A percentile compares a stretch with the other conserved stretches of the same genome.
These are phyloP conservation scores for Peromyscus leucopus DNA, from an alignment of 2,113 vertebrate genomes.

Conservation along the genomic window DNA sequence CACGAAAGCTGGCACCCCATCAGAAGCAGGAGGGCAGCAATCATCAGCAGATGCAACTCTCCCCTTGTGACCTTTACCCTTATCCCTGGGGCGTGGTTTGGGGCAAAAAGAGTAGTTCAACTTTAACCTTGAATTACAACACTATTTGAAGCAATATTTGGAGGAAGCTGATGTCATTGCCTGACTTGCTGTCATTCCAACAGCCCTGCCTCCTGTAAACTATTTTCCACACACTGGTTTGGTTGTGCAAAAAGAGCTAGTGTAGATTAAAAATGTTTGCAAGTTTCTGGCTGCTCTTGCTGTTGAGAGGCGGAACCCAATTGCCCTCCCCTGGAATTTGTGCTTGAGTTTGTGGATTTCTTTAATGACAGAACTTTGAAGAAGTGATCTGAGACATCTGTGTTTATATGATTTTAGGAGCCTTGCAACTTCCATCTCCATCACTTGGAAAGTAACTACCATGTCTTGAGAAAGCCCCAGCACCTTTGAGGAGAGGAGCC, in stretches of 20 bases:
- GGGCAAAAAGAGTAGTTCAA: neutral
- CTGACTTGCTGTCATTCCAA: neutral
- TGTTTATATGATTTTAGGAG: neutral
- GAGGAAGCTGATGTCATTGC: neutral
- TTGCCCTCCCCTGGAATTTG: neutral
- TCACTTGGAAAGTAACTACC: neutral
- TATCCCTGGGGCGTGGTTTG: neutral
- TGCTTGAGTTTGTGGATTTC: neutral
- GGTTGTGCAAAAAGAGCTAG: neutral
- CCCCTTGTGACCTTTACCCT: neutral
- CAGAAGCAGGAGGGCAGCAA: neutral
- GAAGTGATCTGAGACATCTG: neutral
- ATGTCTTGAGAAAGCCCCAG: constrained; percentile 3
- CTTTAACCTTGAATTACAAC: constrained; percentile 24
- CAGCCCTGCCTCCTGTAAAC: neutral
- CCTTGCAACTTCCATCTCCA: neutral
- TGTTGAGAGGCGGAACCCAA: neutral
- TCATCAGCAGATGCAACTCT: neutral
- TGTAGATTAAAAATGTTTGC: neutral
- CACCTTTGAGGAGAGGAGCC: neutral
- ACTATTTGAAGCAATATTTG: neutral
- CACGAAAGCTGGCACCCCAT: neutral
- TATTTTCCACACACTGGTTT: neutral
- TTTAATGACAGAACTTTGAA: neutral
- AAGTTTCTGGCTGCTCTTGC: neutral